Percentiles rank a stretch among this genome's conserved stretches.
These are phyloP conservation scores for Brachyopa scutellaris DNA, from an alignment of 2,888 invertebrate species.

Conservation along the genomic window DNA sequence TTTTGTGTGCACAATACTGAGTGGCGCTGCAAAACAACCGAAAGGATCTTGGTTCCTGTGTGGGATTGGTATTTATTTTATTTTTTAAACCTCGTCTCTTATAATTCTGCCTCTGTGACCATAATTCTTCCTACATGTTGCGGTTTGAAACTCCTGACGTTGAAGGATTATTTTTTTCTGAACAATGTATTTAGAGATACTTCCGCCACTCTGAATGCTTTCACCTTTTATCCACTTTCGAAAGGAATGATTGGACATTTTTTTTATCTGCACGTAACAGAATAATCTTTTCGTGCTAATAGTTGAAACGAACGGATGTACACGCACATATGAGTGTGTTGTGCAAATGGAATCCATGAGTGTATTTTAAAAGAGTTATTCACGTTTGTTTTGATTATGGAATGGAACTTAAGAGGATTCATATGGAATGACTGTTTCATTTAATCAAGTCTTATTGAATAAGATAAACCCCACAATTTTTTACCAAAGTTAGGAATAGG, in stretches of 20 bases:
- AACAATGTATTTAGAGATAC: conserved; percentile 18
- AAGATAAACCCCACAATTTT: no score
- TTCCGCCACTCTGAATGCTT: conserved; percentile 12
- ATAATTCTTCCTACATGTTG: conserved; percentile 52
- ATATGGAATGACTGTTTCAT: no score
- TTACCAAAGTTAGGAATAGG: no score
- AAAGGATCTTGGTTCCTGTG: conserved; percentile 7
- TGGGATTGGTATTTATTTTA: no score
- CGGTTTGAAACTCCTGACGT: conserved; percentile 34
- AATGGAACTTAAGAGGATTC: no score
- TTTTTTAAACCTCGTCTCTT: no score
- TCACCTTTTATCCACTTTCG: conserved; percentile 28
- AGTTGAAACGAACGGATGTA: not conserved
- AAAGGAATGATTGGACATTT: conserved; percentile 17
- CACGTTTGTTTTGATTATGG: not conserved
- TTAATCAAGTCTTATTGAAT: no score
- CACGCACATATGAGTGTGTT: no score
- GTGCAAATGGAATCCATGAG: not conserved
- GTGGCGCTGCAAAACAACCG: conserved; percentile 4
- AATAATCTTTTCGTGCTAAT: not conserved
- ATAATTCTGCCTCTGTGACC: no score
- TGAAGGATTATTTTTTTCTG: conserved; percentile 14
- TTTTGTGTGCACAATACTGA: conserved; percentile 34
- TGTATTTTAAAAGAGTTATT: not conserved
- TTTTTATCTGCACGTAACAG: conserved; percentile 21